Percentiles rank a stretch among this genome's conserved stretches.
Conservation (phyloP, 2,888 invertebrate species). For the Serripes groenlandicus region DNA sequence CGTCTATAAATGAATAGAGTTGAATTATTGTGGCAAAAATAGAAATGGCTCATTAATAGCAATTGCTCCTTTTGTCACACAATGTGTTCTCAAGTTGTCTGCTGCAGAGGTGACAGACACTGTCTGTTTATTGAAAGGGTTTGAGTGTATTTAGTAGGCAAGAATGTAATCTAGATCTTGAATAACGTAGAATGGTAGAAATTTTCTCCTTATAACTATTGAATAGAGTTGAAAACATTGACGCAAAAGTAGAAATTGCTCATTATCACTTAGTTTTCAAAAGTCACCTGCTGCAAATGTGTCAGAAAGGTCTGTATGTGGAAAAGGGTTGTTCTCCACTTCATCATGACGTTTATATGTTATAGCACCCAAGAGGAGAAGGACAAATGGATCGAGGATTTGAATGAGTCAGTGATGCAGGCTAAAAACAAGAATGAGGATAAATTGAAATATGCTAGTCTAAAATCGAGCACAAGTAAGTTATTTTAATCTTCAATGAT, state of each 20-base stretch:
- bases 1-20: too few species aligned
- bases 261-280: not conserved
- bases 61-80: not conserved
- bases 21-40: not conserved
- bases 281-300: not conserved
- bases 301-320: not conserved
- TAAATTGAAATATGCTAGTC: conserved; percentile 82
- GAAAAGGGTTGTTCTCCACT: not conserved
- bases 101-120: too few species aligned
- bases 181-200: too few species aligned
- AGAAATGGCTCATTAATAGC: not conserved
- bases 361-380: conserved; percentile 94
- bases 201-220: too few species aligned
- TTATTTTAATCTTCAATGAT: too few species aligned
- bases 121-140: too few species aligned
- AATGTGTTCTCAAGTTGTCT: too few species aligned
- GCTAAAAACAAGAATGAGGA: conserved; percentile 86
- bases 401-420: conserved; percentile 88
- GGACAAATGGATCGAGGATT: conserved; percentile 95
- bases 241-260: not conserved
- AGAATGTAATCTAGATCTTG: too few species aligned
- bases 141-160: too few species aligned
- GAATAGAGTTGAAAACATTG: not conserved
- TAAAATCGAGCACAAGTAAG: conserved; percentile 84
- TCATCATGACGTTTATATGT: conserved; percentile 79